Base-by-base conservation (phyloP, 2,888 invertebrate species). In the Galeruca laticollis region DNA sequence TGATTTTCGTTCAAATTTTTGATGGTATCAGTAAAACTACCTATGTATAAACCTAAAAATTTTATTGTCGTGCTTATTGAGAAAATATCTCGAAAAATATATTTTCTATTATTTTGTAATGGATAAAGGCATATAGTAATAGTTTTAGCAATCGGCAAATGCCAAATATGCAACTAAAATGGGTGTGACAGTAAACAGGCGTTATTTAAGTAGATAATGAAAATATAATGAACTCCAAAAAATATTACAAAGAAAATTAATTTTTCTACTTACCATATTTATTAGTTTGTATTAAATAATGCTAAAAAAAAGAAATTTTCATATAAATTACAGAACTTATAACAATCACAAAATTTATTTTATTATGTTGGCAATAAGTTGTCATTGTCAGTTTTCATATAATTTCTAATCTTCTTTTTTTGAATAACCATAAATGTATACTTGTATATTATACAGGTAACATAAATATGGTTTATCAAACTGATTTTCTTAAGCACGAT, bases 171-270 rank as follows among this genome's bases (percentile, higher is more conserved):
- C 63, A 64, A 64, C 47, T 43, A 66, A 66, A 66, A 66, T 66
- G 66, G 66, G 66, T 66, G 66, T 66, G 66, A 66, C 66, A 66
- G 35, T 66, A 66, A 35, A 60, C 57, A 60, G 59, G 66, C 59
- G 59, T 20, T 49, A 66, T 52, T 51, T 62, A 20, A 62, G 43
- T 64, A 56, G 56, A 40, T 26, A 9, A 31, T 10, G 6, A 18
- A 40, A 54, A 40, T 5, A 31, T 54, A 63, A 21, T 5, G 5
- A 64, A 57, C 11, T 56, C 15, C 6, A 56, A 43, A 9, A 47
- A 21, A 54, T 11, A 26, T 35, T 52, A 0, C 6, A 31, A 11
- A 21, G 9, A 49, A 33, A 49, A 52, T 20, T 18, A 20, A 51
- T 47, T 47, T 8, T 35, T 57, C 9, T 13, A 59, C 66, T 66